Evolutionary conservation across 2,113 vertebrate species (phyloP), one percentile per base, ranked within the genome.

Genomic region (Sphyrna mokarran): DNA sequence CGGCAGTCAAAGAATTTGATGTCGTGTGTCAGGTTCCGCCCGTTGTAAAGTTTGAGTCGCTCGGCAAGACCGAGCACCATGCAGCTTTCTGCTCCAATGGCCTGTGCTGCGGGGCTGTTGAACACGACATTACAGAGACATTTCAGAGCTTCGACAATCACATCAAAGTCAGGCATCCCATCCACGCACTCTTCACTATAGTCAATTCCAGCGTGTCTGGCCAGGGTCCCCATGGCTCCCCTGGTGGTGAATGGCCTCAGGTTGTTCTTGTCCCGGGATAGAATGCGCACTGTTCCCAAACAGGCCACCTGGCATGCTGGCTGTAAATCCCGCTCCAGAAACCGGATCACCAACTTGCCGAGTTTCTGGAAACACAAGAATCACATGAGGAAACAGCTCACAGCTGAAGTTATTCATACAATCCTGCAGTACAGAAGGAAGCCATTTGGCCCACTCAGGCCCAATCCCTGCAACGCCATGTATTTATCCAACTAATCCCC

Each of bases 71-170:
- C 98, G 96, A 97, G 97, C 95, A 98, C 98, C 61, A 99, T 97
- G 86, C 97, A 97, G 4, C 98, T 97, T 69, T 98, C 97, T 0
- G 98, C 98, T 0, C 97, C 97, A 95, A 98, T 97, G 96, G 96
- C 97, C 98, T 98, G 98, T 0, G 98, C 99, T 14, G 48, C 93
- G 0, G 97, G 68, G 69, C 98, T 99, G 98, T 98, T 99, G 89
- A 99, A 97, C 96, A 99, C 97, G 0, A 99, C 97, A 96, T 99
- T 99, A 97, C 98, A 99, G 93, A 99, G 97, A 96, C 98, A 98
- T 96, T 99, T 99, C 40, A 99, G 98, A 2, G 98, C 97, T 96
- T 99, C 99, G 37, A 98, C 97, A 1, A 98, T 98, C 0, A 98
- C 98, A 0, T 98, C 99, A 97, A 97, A 96, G 96, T 99, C 98